Percentiles rank a stretch among this genome's conserved stretches.
Evolutionary conservation across 2,113 vertebrate genomes (phyloP).

Genomic region (Copsychus sechellarum): DNA sequence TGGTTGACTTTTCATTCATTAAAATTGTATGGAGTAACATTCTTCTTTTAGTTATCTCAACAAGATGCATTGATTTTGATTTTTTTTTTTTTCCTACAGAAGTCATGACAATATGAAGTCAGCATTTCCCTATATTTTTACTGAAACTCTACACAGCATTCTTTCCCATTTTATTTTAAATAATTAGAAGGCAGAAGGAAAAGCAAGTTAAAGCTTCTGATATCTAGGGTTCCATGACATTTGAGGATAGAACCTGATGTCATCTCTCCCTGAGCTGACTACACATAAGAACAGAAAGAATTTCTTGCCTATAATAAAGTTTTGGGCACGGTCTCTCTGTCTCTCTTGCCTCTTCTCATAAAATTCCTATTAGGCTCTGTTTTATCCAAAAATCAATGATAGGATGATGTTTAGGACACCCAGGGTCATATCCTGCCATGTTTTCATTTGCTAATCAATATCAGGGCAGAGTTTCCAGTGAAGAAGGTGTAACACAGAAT

Average conservation of each 20-base stretch:
- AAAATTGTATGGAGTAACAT: not conserved
- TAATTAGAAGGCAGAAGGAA: not conserved
- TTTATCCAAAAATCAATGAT: slow-evolving; percentile 7
- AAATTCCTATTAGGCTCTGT: not conserved
- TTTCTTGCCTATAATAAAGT: not conserved
- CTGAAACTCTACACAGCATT: not conserved
- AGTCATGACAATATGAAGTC: not conserved
- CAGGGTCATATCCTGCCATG: not conserved
- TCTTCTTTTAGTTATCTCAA: not conserved
- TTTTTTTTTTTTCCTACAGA: not conserved
- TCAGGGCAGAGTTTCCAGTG: not conserved
- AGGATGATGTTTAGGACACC: not conserved
- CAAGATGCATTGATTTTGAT: not conserved
- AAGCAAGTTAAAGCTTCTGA: not conserved
- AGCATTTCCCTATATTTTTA: not conserved
- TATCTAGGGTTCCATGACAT: not conserved
- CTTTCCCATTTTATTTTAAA: not conserved
- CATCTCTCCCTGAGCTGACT: not conserved
- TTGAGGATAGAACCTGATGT: not conserved
- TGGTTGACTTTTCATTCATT: not conserved
- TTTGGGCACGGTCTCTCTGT: not conserved
- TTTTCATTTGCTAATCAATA: slow-evolving; percentile 27
- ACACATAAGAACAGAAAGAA: not conserved
- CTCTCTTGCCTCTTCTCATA: not conserved
- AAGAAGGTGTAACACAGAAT: not conserved